phyloP scores from a whole-genome alignment of 2,113 vertebrate species.

The Stegostoma tigrinum region DNA sequence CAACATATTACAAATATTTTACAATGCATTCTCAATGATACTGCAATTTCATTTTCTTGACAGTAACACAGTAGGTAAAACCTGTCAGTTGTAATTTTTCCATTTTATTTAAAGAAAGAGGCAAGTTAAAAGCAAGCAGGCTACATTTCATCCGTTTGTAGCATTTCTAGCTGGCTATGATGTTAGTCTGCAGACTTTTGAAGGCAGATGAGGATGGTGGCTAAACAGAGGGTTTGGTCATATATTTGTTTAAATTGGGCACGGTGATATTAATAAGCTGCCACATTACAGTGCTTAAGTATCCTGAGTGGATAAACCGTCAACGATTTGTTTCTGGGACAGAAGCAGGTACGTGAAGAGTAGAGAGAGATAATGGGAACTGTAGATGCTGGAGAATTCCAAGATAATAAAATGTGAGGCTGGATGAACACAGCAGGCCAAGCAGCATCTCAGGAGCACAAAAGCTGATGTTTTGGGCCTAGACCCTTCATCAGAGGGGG shows the following conservation, averaged over 20 bases:
- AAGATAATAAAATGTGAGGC: too few species aligned
- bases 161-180: not conserved
- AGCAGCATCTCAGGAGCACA: too few species aligned
- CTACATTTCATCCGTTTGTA: not conserved
- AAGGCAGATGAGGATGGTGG: not conserved
- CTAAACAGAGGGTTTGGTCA: not conserved
- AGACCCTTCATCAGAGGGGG: too few species aligned
- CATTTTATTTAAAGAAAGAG: not conserved
- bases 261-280: not conserved
- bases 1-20: not conserved
- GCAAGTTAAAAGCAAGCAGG: not conserved
- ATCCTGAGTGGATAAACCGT: not conserved
- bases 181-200: not conserved
- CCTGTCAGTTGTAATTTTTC: not conserved
- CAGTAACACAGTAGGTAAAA: not conserved
- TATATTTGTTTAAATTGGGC: not conserved
- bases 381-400: too few species aligned
- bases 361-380: too few species aligned
- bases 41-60: not conserved
- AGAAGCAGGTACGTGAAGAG: not conserved
- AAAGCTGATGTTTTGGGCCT: too few species aligned
- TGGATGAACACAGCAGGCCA: too few species aligned
- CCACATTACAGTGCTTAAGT: too few species aligned
- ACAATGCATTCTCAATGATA: not conserved
- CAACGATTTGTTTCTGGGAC: not conserved